A percentile compares a stretch with the other conserved stretches of the same genome.
These are phyloP conservation scores for Lasioglossum lativentre DNA, from an alignment of 2,888 invertebrate genomes.

Conservation along the genomic window DNA sequence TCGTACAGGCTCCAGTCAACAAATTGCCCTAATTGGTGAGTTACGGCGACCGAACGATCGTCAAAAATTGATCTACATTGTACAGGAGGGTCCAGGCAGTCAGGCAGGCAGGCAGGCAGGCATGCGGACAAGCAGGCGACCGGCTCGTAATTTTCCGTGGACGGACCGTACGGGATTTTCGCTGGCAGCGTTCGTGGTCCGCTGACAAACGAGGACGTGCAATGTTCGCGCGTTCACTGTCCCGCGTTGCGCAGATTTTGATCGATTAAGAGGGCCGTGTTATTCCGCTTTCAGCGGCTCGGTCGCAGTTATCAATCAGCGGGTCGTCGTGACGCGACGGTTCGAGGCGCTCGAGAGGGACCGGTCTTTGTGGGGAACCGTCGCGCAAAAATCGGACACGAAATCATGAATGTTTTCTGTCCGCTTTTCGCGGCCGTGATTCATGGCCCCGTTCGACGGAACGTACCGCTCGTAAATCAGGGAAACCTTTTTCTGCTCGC, in stretches of 20 bases:
- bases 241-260: not conserved
- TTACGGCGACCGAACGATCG: not conserved
- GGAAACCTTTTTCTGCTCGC: not conserved
- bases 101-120: not conserved
- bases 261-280: slow-evolving; percentile 12
- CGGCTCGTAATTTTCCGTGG: not conserved
- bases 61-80: not conserved
- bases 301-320: slow-evolving; percentile 26
- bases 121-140: not conserved
- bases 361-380: not conserved
- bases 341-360: not conserved
- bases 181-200: not conserved
- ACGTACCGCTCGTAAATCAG: slow-evolving; percentile 33
- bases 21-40: not conserved
- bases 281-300: not conserved
- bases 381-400: not conserved
- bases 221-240: slow-evolving; percentile 12
- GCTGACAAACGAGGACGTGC: slow-evolving; percentile 5
- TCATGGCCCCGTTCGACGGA: not conserved
- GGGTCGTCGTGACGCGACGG: not conserved
- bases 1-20: not conserved
- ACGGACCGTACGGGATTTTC: not conserved
- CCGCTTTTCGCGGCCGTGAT: slow-evolving; percentile 1
- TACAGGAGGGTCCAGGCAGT: not conserved
- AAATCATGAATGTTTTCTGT: slow-evolving; percentile 19